Conservation (phyloP, 1,140 invertebrate species). For the Bombus affinis region DNA sequence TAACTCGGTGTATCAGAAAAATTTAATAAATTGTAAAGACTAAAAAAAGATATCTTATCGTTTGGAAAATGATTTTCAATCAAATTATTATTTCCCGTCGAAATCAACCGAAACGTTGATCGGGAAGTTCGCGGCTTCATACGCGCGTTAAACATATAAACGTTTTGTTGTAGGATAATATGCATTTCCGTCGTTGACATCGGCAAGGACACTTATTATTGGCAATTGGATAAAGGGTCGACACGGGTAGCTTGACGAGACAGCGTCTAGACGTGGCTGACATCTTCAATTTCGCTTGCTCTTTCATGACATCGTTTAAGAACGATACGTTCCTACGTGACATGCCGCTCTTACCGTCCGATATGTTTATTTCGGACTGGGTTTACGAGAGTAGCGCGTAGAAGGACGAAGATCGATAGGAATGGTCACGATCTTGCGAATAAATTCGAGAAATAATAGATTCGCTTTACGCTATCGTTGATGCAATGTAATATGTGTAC, state of each 20-base stretch:
- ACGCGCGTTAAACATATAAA: conserved; percentile 29
- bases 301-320: conserved; percentile 52
- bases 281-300: conserved; percentile 70
- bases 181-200: conserved; percentile 70
- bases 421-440: conserved; percentile 19
- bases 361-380: conserved; percentile 41
- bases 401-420: conserved; percentile 43
- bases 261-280: conserved; percentile 75
- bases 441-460: not conserved
- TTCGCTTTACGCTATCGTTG: not conserved
- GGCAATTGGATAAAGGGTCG: conserved; percentile 75
- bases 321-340: conserved; percentile 55
- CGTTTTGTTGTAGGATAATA: conserved; percentile 69
- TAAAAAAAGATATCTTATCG: too few relatives aligned
- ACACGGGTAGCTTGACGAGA: conserved; percentile 72
- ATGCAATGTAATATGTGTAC: not conserved
- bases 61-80: too few relatives aligned
- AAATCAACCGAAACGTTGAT: not conserved
- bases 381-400: not conserved
- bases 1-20: too few relatives aligned
- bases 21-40: too few relatives aligned
- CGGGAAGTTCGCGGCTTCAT: not conserved
- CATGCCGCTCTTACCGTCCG: conserved; percentile 19
- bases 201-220: conserved; percentile 67
- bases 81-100: too few relatives aligned